Conservation (phyloP, 2,113 vertebrate species). For the Butorides virescens region DNA sequence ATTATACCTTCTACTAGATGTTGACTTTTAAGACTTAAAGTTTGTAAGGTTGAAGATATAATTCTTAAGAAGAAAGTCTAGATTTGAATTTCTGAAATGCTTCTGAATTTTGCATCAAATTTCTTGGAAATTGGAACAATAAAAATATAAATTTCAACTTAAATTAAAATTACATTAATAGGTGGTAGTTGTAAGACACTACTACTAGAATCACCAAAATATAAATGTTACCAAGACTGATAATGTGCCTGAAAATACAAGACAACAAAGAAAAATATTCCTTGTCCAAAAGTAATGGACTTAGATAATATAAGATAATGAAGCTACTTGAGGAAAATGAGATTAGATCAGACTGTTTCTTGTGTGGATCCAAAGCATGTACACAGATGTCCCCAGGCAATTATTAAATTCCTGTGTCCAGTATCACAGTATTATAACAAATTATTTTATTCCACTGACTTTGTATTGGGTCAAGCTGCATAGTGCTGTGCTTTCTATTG, state of each 20-base stretch:
- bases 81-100: neutral
- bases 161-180: neutral
- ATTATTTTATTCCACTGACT: neutral
- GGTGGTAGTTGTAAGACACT: neutral
- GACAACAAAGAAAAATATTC: neutral
- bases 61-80: neutral
- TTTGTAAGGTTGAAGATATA: neutral
- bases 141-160: neutral
- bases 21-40: neutral
- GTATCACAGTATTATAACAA: neutral
- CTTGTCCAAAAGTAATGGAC: neutral
- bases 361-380: neutral
- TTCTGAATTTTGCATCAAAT: neutral
- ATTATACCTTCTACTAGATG: neutral
- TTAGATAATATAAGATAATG: neutral
- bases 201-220: neutral
- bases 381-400: rapidly evolving
- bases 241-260: neutral
- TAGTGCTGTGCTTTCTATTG: too few relatives aligned
- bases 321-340: neutral
- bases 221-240: neutral
- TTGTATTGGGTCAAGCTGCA: too few relatives aligned
- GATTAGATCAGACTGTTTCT: neutral
- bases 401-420: neutral
- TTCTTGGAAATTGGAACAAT: neutral